Percentiles rank a stretch among this genome's conserved stretches.
Evolutionary conservation across 2,797 vertebrate genomes (phyloP).

Genomic region (Phrynocephalus vlangalii): DNA sequence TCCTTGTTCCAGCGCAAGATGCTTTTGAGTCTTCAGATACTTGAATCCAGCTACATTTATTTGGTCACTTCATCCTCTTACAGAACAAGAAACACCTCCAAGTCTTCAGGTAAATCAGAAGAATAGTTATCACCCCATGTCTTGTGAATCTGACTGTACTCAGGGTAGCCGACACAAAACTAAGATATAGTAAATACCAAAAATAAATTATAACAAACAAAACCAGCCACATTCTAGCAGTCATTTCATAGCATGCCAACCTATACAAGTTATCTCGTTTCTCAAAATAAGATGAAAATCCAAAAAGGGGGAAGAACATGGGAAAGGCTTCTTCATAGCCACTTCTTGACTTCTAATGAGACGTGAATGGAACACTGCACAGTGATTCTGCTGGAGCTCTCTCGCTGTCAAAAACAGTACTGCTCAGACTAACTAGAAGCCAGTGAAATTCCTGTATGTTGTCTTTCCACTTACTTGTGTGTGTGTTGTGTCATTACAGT

Average conservation of each 20-base stretch:
- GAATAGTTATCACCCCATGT: not conserved
- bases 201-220: not conserved
- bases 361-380: no score
- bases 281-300: not conserved
- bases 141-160: not conserved
- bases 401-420: not conserved
- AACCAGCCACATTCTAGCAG: not conserved
- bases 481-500: no score
- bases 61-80: conserved; percentile 2
- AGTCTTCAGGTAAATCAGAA: conserved; percentile 1
- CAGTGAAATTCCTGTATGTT: not conserved
- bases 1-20: not conserved
- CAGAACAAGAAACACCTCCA: not conserved
- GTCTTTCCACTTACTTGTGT: not conserved
- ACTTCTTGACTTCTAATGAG: no score
- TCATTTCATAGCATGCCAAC: not conserved
- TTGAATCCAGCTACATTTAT: conserved; percentile 14
- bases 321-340: no score
- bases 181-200: not conserved
- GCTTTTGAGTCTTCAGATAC: not conserved
- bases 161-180: not conserved
- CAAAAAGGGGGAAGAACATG: not conserved
- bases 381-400: not conserved
- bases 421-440: no score
- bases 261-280: not conserved